Evolutionary conservation across 2,888 invertebrate species (phyloP), one percentile per base, ranked within the genome.

Genomic region (Norana najaformis): DNA sequence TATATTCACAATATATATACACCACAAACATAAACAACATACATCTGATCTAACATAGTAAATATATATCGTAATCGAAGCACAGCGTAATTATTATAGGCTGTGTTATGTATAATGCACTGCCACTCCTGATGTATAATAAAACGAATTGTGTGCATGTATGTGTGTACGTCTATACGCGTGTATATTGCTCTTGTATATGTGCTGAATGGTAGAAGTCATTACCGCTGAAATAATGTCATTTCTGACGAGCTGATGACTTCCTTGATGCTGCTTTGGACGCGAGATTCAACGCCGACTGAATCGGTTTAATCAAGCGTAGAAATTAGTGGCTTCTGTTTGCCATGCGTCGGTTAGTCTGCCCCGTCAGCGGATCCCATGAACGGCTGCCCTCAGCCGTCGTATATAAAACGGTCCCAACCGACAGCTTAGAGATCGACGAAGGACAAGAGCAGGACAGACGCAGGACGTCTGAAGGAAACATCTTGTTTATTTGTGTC

Each of bases 291-390:
- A 47, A 47, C 47, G n/a, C 13, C 69, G 69, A 13, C 69, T 53
- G 69, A 69, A 69, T 69, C 69, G 69, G 69, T 69, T 69, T 69
- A 69, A 69, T 69, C 69, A 69, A n/a, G 69, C 69, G n/a, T 69
- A n/a, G 69, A 69, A 69, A 69, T 69, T 69, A 69, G 69, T 16
- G 69, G 69, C 69, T 69, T 69, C 47, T 47, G 6, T 47, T 14
- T 23, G 20, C 47, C 1, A 23, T 47, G 47, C 20, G 20, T 4
- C 47, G 47, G 47, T 47, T 47, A 23, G 30, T 69, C 69, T 69
- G n/a, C n/a, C n/a, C 69, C 13, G 1, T 30, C 69, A n/a, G 69
- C 69, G 69, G 69, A 8, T 30, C 8, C 13, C 16, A 11, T 69
- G 30, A n/a, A 8, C 69, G 69, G n/a, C 69, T n/a, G 69, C 30